These are phyloP conservation scores for Paramormyrops kingsleyae DNA, from an alignment of 2,113 vertebrate species.

Conservation along the genomic window DNA sequence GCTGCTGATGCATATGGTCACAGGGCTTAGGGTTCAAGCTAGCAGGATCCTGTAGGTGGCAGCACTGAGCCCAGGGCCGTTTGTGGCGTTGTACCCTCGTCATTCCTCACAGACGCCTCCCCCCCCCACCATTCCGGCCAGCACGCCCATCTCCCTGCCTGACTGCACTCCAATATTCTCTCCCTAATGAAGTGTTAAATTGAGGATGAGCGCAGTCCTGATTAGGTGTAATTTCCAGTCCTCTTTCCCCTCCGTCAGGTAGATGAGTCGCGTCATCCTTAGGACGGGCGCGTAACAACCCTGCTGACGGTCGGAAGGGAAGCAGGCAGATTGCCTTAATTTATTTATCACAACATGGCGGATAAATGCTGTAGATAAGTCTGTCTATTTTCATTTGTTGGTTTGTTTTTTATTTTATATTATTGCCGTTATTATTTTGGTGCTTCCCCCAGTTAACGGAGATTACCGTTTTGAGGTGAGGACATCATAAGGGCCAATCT, in stretches of 20 bases:
- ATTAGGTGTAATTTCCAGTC: slow-evolving; percentile 41
- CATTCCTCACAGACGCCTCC: slow-evolving; percentile 28
- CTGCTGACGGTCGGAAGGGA: neutral
- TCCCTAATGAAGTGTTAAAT: slow-evolving; percentile 43
- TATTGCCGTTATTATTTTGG: neutral
- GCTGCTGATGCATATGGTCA: neutral
- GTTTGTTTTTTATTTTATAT: neutral
- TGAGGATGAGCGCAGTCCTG: slow-evolving; percentile 36
- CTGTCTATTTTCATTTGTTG: neutral
- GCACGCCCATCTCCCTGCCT: slow-evolving; percentile 28
- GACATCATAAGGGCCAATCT: neutral
- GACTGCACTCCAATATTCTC: slow-evolving; percentile 42
- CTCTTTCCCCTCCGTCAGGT: slow-evolving; percentile 29
- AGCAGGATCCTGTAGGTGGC: neutral
- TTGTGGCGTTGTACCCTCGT: neutral
- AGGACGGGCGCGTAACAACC: neutral
- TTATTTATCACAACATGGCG: neutral
- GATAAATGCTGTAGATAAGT: neutral
- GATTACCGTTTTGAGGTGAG: neutral
- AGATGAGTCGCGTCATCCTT: slow-evolving; percentile 18
- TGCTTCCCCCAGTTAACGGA: neutral
- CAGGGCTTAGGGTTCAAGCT: neutral
- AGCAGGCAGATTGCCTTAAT: neutral
- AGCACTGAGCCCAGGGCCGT: neutral
- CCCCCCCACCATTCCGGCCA: slow-evolving; percentile 12